Evolutionary conservation across 1,140 invertebrate genomes (phyloP), one percentile per base, ranked within the genome.

Genomic region (Ectropis grisescens): DNA sequence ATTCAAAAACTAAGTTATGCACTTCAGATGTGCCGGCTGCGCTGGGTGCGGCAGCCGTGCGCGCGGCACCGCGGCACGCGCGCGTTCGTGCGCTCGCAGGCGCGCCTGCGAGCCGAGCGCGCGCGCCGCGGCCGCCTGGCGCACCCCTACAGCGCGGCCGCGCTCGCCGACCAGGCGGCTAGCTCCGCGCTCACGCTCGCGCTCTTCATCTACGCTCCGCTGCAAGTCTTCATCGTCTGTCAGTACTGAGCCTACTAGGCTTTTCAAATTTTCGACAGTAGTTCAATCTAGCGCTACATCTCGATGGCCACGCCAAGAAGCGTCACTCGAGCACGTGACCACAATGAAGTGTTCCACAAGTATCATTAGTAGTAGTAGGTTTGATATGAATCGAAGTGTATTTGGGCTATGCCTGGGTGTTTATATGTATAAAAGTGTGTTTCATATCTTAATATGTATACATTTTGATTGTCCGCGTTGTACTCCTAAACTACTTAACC

Each of bases 61-160:
- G 40, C 33, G 11, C 55, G 59, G 53, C 59, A 59, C 24, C 41
- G 55, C 39, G 53, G 54, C 10, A 31, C 45, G 2, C 9, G 13
- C 1, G 13, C 39, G 11, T 52, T 40, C 35, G 33, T 64, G 10
- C 43, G 59, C 12, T 54, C 50, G 36, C 38, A 37, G 11, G 37
- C 36, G 36, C 41, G 46, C 13, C 36, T 59, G 6, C 16, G 34
- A 7, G 0, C 16, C 19, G 56, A 59, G 11, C 12, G 11, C 11
- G 7, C 15, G 6, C 29, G 37, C 11, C 22, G 36, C 24, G 39
- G 34, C 39, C 19, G 36, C 16, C 25, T 59, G 19, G 48, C 41
- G 48, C 61, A 65, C 42, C 61, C 61, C 8, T 65, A 61, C 47
- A 61, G 58, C 33, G 34, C 55, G 2, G 28, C 54, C 12, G 58